Base-by-base conservation (phyloP, 1,140 invertebrate species). In the Bombus waltoni region DNA sequence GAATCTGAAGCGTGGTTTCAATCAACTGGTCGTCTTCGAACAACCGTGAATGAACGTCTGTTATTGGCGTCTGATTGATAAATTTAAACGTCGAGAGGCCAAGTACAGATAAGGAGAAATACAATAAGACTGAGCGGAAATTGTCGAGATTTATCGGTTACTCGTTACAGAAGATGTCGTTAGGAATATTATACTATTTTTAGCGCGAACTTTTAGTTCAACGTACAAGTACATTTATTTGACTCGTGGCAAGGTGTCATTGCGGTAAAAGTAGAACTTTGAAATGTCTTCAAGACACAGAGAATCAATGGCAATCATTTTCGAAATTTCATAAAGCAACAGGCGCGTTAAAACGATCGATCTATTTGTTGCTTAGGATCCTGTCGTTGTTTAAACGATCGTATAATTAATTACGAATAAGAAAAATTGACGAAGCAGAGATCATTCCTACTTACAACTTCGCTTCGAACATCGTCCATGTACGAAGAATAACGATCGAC, bases 1-100 rank as follows among this genome's bases (percentile, higher is more conserved):
- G 83, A 80, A 80, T 79, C 66, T 47, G 22, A 79, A 11, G 62
- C 66, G n/a, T 84, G 83, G 42, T 85, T 85, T 80, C 83, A 80
- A 85, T 85, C 83, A 85, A 72, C 62, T 9, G 44, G 47, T 47
- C 62, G 62, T 40, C 42, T 40, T 47, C 47, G 15, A 62, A 44
- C 72, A 42, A 47, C 3, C 28, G 53, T 57, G 57, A 77, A 62
- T 32, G 72, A 59, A 66, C 53, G 59, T 59, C 47, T 76, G 59
- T n/a, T 15, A 73, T 35, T 59, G 53, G 53, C 35, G 25, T 35
- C 35, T 38, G 40, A 73, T 73, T 38, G 71, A 13, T 32, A 38
- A n/a, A 25, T 44, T 42, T n/a, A 47, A 75, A 13, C 22, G 47
- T 75, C 42, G 47, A 57, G 18, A 68, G 15, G 35, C 32, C 15